Percentiles rank a stretch among this genome's conserved stretches.
Evolutionary conservation across 1,140 invertebrate genomes (phyloP).

Genomic region (Halictus rubicundus): DNA sequence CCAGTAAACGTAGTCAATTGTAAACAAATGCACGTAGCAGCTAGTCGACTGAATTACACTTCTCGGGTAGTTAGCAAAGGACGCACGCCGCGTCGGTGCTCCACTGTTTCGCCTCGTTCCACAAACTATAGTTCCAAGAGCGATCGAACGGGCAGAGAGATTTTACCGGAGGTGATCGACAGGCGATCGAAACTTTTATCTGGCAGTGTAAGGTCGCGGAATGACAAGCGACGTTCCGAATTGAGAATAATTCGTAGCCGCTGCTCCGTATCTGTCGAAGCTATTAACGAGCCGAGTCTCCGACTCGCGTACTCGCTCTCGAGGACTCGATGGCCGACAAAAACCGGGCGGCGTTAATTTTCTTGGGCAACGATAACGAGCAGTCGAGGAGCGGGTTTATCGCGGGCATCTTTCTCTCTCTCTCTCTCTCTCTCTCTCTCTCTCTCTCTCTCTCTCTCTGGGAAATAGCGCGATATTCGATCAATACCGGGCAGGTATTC

Average conservation of each 20-base stretch:
- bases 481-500: constrained; percentile 60
- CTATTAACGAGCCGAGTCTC: neutral
- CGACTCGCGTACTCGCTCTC: too few species aligned
- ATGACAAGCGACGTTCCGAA: neutral
- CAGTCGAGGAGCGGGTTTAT: constrained; percentile 33
- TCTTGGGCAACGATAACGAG: constrained; percentile 25
- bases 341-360: constrained; percentile 10
- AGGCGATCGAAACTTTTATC: too few species aligned
- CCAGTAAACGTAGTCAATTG: too few species aligned
- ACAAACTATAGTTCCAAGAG: too few species aligned
- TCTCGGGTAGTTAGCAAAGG: too few species aligned
- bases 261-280: neutral
- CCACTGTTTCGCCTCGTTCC: too few species aligned
- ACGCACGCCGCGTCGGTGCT: too few species aligned
- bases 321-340: too few species aligned
- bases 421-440: neutral
- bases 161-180: too few species aligned
- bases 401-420: neutral
- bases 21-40: too few species aligned
- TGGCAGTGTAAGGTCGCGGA: neutral
- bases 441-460: neutral
- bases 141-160: too few species aligned
- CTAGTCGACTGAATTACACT: too few species aligned
- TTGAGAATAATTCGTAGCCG: constrained; percentile 9
- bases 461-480: constrained; percentile 63